Percentiles rank a stretch among this genome's conserved stretches.
These are phyloP conservation scores for Lacerta bilineata DNA, from an alignment of 2,797 vertebrate genomes.

Conservation along the genomic window DNA sequence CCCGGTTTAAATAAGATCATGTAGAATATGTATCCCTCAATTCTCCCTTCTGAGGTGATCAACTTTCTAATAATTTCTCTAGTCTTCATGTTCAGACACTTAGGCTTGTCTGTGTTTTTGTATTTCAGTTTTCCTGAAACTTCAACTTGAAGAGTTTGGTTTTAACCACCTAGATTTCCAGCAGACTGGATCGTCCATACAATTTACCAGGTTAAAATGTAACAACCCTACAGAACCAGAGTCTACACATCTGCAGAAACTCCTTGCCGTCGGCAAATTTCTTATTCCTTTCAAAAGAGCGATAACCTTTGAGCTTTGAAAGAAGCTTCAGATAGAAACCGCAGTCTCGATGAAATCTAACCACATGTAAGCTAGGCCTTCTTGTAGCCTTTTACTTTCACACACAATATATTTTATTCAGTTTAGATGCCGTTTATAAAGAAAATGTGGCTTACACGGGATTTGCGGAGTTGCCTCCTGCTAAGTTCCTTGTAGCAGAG, in stretches of 20 bases:
- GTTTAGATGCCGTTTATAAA: not conserved
- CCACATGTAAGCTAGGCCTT: fast-evolving
- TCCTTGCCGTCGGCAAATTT: not conserved
- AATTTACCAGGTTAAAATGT: not conserved
- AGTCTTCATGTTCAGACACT: not conserved
- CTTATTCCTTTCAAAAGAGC: not conserved
- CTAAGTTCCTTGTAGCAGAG: slow-evolving; percentile 24
- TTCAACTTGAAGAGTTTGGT: no score
- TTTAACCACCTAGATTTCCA: not conserved
- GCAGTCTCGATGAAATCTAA: slow-evolving; percentile 14
- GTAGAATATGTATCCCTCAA: not conserved
- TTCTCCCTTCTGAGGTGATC: not conserved
- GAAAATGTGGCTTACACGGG: not conserved
- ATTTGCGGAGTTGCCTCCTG: not conserved
- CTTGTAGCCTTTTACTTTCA: slow-evolving; percentile 24
- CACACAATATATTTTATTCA: not conserved
- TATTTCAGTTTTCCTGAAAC: no score
- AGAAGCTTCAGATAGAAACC: not conserved
- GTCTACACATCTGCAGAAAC: not conserved
- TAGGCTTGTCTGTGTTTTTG: no score
- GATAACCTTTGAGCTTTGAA: not conserved
- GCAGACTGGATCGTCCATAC: not conserved
- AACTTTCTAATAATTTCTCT: not conserved
- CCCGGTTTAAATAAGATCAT: not conserved
- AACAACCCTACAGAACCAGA: not conserved